A percentile compares a stretch with the other conserved stretches of the same genome.
These are phyloP conservation scores for Patella caerulea DNA, from an alignment of 2,888 invertebrate species.

Conservation along the genomic window DNA sequence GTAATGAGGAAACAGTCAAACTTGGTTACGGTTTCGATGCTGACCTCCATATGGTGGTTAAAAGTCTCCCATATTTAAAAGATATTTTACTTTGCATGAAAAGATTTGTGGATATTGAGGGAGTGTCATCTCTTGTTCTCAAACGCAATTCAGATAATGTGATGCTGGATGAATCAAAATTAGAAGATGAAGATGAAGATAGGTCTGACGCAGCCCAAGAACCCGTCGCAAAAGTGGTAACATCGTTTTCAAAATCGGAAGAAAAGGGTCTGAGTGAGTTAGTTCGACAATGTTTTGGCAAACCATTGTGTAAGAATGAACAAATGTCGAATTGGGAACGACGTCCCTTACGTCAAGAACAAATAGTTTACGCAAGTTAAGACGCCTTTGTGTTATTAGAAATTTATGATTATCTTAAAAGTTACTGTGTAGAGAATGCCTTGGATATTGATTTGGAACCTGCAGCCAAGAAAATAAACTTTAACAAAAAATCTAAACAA, in stretches of 20 bases:
- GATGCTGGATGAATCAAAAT: conserved; percentile 31
- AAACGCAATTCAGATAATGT: conserved; percentile 10
- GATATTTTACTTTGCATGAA: conserved; percentile 44
- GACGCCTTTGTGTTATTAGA: conserved; percentile 90
- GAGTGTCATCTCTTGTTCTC: conserved; percentile 42
- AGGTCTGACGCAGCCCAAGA: background rate
- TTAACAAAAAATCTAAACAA: conserved; percentile 50
- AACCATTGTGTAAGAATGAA: conserved; percentile 67
- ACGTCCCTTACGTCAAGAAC: conserved; percentile 64
- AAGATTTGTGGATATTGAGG: conserved; percentile 58
- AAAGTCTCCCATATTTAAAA: conserved; percentile 56
- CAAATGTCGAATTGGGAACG: conserved; percentile 71
- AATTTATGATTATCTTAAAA: conserved; percentile 79
- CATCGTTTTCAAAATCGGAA: conserved; percentile 40
- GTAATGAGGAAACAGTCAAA: conserved; percentile 76
- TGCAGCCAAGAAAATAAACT: conserved; percentile 39
- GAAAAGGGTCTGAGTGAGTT: conserved; percentile 68
- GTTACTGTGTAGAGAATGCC: conserved; percentile 34
- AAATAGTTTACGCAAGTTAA: conserved; percentile 73
- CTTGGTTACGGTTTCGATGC: conserved; percentile 72
- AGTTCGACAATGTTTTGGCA: conserved; percentile 63
- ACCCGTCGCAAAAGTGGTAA: background rate
- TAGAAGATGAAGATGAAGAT: conserved; percentile 38
- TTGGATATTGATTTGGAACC: conserved; percentile 50
- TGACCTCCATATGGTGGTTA: conserved; percentile 65